Conservation (phyloP, 23 tunicate genomes). For the Phallusia fumigata region DNA sequence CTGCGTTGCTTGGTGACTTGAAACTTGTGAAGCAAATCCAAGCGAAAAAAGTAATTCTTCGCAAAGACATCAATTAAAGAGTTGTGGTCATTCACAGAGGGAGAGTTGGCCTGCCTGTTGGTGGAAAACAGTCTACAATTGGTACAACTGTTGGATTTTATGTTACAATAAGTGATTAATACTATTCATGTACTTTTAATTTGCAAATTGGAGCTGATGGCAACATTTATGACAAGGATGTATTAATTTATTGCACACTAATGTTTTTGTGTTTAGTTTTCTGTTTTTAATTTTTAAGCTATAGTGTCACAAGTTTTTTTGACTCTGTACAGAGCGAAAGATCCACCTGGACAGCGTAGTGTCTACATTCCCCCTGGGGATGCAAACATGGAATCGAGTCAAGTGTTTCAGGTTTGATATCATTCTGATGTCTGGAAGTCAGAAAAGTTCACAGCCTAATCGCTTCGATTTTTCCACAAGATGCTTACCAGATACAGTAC, state of each 20-base stretch:
- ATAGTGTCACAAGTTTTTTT: no score
- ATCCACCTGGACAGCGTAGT: slow-evolving; percentile 62
- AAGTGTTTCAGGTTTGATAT: slow-evolving; percentile 41
- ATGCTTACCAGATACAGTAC: no score
- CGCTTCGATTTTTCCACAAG: no score
- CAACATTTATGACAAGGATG: neutral
- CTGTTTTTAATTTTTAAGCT: no score
- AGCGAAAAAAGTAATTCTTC: neutral
- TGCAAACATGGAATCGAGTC: slow-evolving; percentile 44
- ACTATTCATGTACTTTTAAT: neutral
- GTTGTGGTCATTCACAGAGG: neutral
- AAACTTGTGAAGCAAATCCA: neutral
- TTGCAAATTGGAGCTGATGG: neutral
- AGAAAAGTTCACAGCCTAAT: no score
- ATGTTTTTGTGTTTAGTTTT: no score
- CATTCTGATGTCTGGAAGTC: neutral
- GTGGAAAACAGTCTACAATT: neutral
- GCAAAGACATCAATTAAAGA: neutral
- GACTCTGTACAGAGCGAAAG: slow-evolving; percentile 26
- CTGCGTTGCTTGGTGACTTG: neutral
- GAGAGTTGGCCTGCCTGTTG: neutral
- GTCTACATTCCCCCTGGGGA: slow-evolving; percentile 67
- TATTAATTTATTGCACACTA: neutral
- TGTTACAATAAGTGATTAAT: neutral
- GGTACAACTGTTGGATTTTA: neutral